Base-by-base conservation (phyloP, 2,888 invertebrate species). In the Parnassius apollo region DNA sequence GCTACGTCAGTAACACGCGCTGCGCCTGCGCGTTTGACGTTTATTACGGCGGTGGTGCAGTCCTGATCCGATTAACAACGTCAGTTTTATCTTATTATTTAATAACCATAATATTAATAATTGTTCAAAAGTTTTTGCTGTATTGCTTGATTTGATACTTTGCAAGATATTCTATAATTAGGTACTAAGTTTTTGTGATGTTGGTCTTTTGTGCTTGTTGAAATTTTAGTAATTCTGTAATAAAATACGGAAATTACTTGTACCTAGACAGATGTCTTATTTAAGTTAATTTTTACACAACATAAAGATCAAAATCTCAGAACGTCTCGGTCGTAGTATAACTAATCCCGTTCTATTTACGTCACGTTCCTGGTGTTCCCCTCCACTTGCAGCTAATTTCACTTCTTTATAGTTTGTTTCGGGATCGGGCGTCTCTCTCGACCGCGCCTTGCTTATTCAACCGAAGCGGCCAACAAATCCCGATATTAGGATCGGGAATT, bases 21-120 rank as follows among this genome's bases (percentile, higher is more conserved):
- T 85, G 91, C 91, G 91, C 90, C 79, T 90, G 91, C 91, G 91
- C 90, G 91, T 84, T 85, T 86, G 89, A 89, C 91, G 90, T 86
- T 85, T 77, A 88, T 89, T 80, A 90, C 90, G 91, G 91, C 91
- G 91, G 91, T 91, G 91, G 83, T 82, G 88, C 82, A 83, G 85
- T 91, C 83, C 85, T 89, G 91, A 91, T 91, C 91, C 91, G 89
- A 89, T 91, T 91, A 91, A 90, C 90, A 91, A 90, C 87, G 91
- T 91, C 78, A 82, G 91, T 89, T 86, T 85, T 81, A 81, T 82
- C 66, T 60, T 67, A 72, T 72, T 74, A 71, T 66, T 66, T 63
- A 70, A 65, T 68, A 71, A 69, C 62, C 69, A 69, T 66, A 64
- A 59, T 66, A 54, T 46, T 65, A 64, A 59, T 66, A 54, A 48